Base-by-base conservation (phyloP, 2,888 invertebrate genomes). In the Agrotis exclamationis region DNA sequence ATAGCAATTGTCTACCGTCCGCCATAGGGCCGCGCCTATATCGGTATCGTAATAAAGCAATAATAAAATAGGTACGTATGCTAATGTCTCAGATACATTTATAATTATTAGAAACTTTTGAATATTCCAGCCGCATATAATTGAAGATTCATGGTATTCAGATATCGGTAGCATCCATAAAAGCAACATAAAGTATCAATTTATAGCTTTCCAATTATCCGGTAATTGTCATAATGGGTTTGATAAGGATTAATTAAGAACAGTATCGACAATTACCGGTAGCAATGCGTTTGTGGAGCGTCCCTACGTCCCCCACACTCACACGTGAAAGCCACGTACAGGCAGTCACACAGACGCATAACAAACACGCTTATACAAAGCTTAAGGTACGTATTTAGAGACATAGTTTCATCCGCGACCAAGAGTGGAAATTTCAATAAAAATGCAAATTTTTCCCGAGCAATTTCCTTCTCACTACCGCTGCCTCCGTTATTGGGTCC, bases 391-490 rank as follows among this genome's bases (percentile, higher is more conserved):
- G 90, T 93, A 93, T 92, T 93, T 93, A 93, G 90, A 93, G 90
- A 93, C 91, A 92, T 93, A 94, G 93, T 95, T 94, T 93, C 92
- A 93, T 93, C 92, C 92, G 88, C 90, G 91, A 89, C 91, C 92
- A 92, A 91, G 93, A 95, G 93, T 94, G 92, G 94, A 95, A 95
- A 95, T 92, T 95, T 94, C 95, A 94, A 96, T 96, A 96, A 95
- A 96, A 94, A 96, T 96, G 96, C 93, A 93, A 96, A 96, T 95
- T 94, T 92, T 91, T 90, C 88, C 89, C 87, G 74, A 90, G 92
- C 94, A 94, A 95, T 95, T 95, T 95, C 92, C 93, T 93, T 92
- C 89, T 90, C 90, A 90, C 90, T 91, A 90, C 92, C 89, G 90
- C 87, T 83, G 87, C 89, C 91, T 89, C 86, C 85, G 90, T 93